A percentile compares a stretch with the other conserved stretches of the same genome.
Conservation (phyloP, 2,797 vertebrate species). For the Calcarius lapponicus region DNA sequence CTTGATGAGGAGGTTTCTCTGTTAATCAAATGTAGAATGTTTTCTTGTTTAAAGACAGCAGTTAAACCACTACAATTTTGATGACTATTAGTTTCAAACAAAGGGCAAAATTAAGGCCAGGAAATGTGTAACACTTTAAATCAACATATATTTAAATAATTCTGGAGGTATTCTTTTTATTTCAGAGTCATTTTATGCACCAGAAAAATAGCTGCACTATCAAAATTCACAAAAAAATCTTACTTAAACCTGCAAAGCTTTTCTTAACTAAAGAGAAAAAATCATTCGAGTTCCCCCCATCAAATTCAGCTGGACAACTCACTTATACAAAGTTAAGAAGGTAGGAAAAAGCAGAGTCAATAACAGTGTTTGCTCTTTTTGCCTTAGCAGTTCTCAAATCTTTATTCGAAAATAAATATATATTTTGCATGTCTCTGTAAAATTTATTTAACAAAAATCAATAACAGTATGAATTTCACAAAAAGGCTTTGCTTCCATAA, state of each 20-base stretch:
- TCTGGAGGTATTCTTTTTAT: conserved; percentile 24
- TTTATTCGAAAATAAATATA: neutral
- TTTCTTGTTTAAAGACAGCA: conserved; percentile 56
- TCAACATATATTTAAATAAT: conserved; percentile 62
- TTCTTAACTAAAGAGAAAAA: neutral
- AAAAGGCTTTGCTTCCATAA: neutral
- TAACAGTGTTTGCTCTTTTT: neutral
- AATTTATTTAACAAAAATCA: neutral
- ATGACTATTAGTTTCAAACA: conserved; percentile 60
- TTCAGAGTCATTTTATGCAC: neutral
- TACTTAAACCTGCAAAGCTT: neutral
- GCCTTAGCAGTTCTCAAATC: neutral
- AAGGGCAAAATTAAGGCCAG: conserved; percentile 55
- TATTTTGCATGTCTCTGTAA: neutral
- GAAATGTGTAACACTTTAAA: conserved; percentile 42
- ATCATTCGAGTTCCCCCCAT: neutral
- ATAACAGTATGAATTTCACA: neutral
- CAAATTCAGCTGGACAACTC: neutral
- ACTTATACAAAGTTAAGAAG: neutral
- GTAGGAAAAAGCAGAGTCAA: neutral
- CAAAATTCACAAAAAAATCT: neutral
- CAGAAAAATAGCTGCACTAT: neutral
- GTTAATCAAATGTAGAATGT: conserved; percentile 48
- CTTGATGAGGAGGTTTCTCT: conserved; percentile 45
- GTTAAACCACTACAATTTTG: conserved; percentile 58